Conservation (phyloP, 1,140 invertebrate species). For the Steinernema feltiae region DNA sequence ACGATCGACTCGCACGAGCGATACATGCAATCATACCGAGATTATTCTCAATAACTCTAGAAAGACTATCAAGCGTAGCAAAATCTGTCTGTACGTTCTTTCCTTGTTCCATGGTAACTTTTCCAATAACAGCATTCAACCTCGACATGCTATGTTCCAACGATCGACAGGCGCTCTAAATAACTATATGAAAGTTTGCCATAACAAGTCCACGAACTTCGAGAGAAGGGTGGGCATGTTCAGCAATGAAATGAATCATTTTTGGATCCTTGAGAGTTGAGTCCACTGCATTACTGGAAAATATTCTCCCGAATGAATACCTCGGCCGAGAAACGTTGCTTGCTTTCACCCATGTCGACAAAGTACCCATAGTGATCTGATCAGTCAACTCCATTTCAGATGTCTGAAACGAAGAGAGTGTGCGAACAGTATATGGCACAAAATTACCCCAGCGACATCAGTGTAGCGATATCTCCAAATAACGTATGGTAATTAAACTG, state of each 20-base stretch:
- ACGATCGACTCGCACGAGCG: slow-evolving; percentile 51
- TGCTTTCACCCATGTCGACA: background rate
- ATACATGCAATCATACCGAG: slow-evolving; percentile 46
- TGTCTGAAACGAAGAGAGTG: background rate
- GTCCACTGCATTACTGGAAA: background rate
- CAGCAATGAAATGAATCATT: slow-evolving; percentile 50
- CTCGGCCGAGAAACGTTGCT: background rate
- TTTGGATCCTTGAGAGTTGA: slow-evolving; percentile 37
- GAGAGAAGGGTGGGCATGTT: slow-evolving; percentile 54
- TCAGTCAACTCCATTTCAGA: slow-evolving; percentile 15
- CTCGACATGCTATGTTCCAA: slow-evolving; percentile 44
- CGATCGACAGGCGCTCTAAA: slow-evolving; percentile 35
- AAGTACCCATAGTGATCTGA: slow-evolving; percentile 1
- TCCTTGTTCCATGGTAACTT: slow-evolving; percentile 40
- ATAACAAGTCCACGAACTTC: slow-evolving; percentile 26
- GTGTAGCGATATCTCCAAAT: slow-evolving; percentile 39
- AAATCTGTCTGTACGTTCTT: slow-evolving; percentile 46
- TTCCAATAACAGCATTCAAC: slow-evolving; percentile 33
- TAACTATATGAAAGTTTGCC: slow-evolving; percentile 10
- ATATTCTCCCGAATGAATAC: background rate
- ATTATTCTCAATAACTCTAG: slow-evolving; percentile 43
- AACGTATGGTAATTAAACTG: slow-evolving; percentile 37
- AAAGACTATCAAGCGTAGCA: slow-evolving; percentile 35
- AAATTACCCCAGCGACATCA: slow-evolving; percentile 41
- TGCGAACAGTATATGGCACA: background rate